phyloP scores from a whole-genome alignment of 1,140 invertebrate genomes.

The Brachionus rubens region DNA sequence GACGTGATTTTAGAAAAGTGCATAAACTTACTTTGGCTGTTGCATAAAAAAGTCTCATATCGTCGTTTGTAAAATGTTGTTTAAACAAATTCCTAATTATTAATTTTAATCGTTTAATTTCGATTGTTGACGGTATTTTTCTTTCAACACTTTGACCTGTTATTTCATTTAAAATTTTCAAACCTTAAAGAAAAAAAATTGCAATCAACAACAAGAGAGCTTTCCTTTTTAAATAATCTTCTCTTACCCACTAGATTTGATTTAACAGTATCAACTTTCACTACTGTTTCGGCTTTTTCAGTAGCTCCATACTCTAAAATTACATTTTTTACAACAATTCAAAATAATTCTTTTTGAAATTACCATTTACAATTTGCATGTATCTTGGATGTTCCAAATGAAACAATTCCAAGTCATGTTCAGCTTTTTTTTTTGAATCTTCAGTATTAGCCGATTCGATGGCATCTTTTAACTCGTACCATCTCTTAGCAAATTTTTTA shows the following conservation, averaged over 20 bases:
- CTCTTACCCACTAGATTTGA: conserved; percentile 20
- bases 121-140: conserved; percentile 69
- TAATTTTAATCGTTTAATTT: conserved; percentile 74
- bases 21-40: conserved; percentile 11
- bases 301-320: conserved; percentile 74
- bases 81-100: conserved; percentile 70
- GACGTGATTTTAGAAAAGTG: no score
- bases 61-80: conserved; percentile 61
- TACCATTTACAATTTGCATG: conserved; percentile 65
- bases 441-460: conserved; percentile 55
- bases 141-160: conserved; percentile 60
- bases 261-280: conserved; percentile 46
- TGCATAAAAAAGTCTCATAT: conserved; percentile 53
- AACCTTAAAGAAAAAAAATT: conserved; percentile 1
- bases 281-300: conserved; percentile 69
- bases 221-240: background rate
- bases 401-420: conserved; percentile 63
- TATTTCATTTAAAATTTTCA: conserved; percentile 41
- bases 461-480: conserved; percentile 63
- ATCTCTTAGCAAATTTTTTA: conserved; percentile 72
- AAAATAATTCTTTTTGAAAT: conserved; percentile 46
- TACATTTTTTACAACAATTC: conserved; percentile 48
- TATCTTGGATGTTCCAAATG: conserved; percentile 72
- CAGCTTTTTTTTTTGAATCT: conserved; percentile 48
- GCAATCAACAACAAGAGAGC: background rate